Evolutionary conservation across 2,888 invertebrate species (phyloP).

Genomic region (Cenopis cana): DNA sequence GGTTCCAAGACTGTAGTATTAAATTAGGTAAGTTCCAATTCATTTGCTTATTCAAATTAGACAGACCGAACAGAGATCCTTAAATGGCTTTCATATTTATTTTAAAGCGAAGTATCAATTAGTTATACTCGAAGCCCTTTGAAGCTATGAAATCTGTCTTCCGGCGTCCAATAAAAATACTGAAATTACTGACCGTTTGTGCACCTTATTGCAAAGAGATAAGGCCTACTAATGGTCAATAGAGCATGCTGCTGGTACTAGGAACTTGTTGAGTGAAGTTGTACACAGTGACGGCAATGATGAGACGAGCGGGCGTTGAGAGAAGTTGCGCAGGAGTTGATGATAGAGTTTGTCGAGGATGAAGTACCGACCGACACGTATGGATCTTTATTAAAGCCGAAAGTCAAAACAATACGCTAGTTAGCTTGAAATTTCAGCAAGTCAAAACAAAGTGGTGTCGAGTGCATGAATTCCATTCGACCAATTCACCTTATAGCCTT

Average conservation of each 20-base stretch:
- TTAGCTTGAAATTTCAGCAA: no score
- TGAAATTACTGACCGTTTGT: not conserved
- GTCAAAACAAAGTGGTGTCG: no score
- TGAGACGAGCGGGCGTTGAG: not conserved
- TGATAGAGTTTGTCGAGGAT: not conserved
- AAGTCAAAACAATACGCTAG: not conserved
- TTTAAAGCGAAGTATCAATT: no score
- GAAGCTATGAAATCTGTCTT: not conserved
- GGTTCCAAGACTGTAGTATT: no score
- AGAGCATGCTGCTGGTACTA: not conserved
- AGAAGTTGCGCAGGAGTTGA: conserved; percentile 11
- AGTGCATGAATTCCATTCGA: no score
- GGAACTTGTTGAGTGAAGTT: conserved; percentile 9
- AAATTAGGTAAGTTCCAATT: no score
- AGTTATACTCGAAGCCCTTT: not conserved
- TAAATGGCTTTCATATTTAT: no score
- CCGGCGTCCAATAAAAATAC: not conserved
- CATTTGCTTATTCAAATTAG: no score
- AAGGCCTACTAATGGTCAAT: not conserved
- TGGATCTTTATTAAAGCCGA: not conserved
- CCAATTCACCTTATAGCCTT: no score
- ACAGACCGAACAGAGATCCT: no score
- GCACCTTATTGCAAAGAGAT: not conserved
- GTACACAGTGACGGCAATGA: conserved; percentile 9
- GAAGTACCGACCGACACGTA: not conserved